A percentile compares a stretch with the other conserved stretches of the same genome.
These are phyloP conservation scores for Eledona agricola DNA, from an alignment of 2,888 invertebrate genomes.

Conservation along the genomic window DNA sequence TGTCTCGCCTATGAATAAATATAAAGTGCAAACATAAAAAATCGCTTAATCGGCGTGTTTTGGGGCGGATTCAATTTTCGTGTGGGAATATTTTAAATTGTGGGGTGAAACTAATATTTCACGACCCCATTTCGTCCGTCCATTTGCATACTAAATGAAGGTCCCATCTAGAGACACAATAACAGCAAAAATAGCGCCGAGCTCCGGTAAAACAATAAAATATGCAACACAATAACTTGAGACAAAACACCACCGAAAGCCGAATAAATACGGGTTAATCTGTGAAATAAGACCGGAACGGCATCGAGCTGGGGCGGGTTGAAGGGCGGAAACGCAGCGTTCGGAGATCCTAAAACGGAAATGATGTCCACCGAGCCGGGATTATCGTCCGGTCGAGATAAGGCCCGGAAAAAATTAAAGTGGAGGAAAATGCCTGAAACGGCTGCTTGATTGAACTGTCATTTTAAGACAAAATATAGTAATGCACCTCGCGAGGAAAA, in stretches of 20 bases:
- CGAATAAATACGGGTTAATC: conserved; percentile 9
- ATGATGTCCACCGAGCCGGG: conserved; percentile 29
- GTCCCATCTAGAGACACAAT: conserved; percentile 20
- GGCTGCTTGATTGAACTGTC: conserved; percentile 5
- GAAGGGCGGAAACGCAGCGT: conserved; percentile 30
- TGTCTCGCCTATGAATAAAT: too few species aligned
- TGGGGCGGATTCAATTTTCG: too few species aligned
- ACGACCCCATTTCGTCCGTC: conserved; percentile 14
- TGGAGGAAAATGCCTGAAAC: not conserved
- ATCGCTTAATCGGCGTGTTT: too few species aligned
- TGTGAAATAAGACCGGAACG: conserved; percentile 11
- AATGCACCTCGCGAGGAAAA: conserved; percentile 1
- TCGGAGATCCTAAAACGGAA: conserved; percentile 34
- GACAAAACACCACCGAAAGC: conserved; percentile 9
- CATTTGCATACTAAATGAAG: conserved; percentile 29
- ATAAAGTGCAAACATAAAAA: too few species aligned
- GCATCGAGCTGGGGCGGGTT: conserved; percentile 23
- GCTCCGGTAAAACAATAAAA: conserved; percentile 20
- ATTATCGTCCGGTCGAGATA: conserved; percentile 18
- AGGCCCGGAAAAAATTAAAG: not conserved
- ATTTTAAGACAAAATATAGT: conserved; percentile 1
- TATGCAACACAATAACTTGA: conserved; percentile 25
- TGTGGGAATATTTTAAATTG: conserved; percentile 14
- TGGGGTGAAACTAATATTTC: conserved; percentile 23
- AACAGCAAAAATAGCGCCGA: conserved; percentile 22